Evolutionary conservation across 2,888 invertebrate genomes (phyloP).

Genomic region (Anoncus sp.): DNA sequence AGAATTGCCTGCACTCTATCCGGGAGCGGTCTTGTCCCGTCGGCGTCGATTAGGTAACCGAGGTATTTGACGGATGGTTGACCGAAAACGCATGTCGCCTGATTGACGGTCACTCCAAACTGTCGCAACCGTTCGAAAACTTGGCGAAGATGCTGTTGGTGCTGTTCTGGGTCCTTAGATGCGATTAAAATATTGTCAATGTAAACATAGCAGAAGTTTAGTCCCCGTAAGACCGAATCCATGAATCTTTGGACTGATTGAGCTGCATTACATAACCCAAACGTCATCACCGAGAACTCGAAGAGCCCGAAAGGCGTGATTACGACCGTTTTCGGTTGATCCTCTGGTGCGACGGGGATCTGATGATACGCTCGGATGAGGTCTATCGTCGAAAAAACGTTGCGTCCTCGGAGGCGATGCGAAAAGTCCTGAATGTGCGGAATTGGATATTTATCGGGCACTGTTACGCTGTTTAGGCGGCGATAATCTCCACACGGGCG

Average conservation of each 20-base stretch:
- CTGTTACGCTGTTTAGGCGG: constrained; percentile 67
- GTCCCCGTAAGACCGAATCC: constrained; percentile 21
- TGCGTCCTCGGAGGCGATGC: constrained; percentile 9
- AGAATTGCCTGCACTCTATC: constrained; percentile 43
- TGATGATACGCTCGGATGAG: constrained; percentile 57
- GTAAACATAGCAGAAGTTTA: constrained; percentile 21
- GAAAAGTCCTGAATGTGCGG: constrained; percentile 40
- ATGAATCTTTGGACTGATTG: constrained; percentile 41
- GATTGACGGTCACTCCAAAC: constrained; percentile 27
- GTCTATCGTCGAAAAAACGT: constrained; percentile 50
- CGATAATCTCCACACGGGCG: constrained; percentile 74
- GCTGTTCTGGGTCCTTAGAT: constrained; percentile 6
- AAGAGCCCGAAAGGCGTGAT: constrained; percentile 32
- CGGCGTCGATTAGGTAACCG: constrained; percentile 42
- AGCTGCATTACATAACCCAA: constrained; percentile 38
- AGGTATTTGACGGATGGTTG: constrained; percentile 34
- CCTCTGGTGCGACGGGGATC: constrained; percentile 49
- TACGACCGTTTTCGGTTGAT: constrained; percentile 46
- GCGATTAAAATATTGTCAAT: constrained; percentile 47
- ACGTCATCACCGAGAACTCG: constrained; percentile 38
- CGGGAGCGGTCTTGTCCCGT: constrained; percentile 28
- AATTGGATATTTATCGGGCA: constrained; percentile 65
- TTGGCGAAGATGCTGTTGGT: neutral
- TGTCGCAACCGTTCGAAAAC: constrained; percentile 13
- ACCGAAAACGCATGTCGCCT: constrained; percentile 38